Evolutionary conservation across 1,140 invertebrate species (phyloP).

Genomic region (Drosophila cardini): DNA sequence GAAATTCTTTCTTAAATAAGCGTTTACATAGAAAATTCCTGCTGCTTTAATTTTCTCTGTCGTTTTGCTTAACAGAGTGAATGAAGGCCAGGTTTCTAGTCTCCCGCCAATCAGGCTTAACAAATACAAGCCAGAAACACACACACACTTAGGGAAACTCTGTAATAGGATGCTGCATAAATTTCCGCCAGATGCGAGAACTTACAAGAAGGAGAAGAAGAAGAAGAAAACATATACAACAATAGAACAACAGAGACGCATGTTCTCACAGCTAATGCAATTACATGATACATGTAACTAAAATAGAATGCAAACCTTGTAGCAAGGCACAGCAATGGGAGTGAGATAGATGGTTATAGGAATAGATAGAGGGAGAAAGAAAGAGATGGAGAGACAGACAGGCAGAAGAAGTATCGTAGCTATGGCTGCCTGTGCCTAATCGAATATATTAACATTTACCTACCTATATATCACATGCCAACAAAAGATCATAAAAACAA

Average conservation of each 20-base stretch:
- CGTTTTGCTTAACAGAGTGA: neutral
- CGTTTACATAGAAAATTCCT: too few relatives aligned
- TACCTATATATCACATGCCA: too few relatives aligned
- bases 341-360: neutral
- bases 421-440: too few relatives aligned
- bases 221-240: constrained; percentile 11
- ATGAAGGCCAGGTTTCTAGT: neutral
- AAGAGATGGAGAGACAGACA: too few relatives aligned
- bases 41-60: too few relatives aligned
- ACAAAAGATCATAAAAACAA: constrained; percentile 9
- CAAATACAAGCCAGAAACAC: constrained; percentile 27
- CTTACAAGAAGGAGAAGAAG: neutral
- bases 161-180: constrained; percentile 35
- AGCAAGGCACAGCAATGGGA: neutral
- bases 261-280: constrained; percentile 42
- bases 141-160: neutral
- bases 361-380: neutral
- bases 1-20: too few relatives aligned
- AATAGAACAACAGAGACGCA: constrained; percentile 30
- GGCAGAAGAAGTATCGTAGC: too few relatives aligned
- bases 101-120: constrained; percentile 31
- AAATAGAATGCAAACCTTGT: neutral
- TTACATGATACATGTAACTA: constrained; percentile 9
- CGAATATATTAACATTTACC: too few relatives aligned
- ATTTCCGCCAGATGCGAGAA: constrained; percentile 23